Evolutionary conservation across 1,140 invertebrate species (phyloP).

Genomic region (Musca domestica): DNA sequence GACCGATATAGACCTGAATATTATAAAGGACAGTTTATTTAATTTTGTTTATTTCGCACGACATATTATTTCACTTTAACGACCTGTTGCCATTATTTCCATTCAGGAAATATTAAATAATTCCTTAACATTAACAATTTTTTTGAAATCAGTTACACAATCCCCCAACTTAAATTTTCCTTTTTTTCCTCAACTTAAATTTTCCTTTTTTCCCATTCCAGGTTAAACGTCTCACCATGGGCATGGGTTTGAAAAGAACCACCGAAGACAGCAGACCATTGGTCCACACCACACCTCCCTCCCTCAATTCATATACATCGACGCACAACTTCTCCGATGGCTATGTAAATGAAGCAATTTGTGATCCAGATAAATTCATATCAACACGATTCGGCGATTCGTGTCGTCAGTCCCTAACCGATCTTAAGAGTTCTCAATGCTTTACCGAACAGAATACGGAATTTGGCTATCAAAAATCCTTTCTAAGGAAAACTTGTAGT

Average conservation of each 20-base stretch:
- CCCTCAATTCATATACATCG: slow-evolving; percentile 46
- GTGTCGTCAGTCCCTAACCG: slow-evolving; percentile 51
- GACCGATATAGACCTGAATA: no score
- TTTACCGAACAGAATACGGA: slow-evolving; percentile 32
- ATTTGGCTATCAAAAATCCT: slow-evolving; percentile 24
- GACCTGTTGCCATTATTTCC: no score
- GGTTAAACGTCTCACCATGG: slow-evolving; percentile 49
- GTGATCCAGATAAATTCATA: slow-evolving; percentile 58
- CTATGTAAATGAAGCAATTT: slow-evolving; percentile 73
- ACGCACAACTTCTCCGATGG: slow-evolving; percentile 63
- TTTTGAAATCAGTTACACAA: no score
- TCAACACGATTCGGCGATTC: slow-evolving; percentile 54
- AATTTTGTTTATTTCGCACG: no score
- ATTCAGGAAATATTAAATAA: no score
- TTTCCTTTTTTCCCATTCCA: slow-evolving; percentile 27
- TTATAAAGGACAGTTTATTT: no score
- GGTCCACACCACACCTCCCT: slow-evolving; percentile 59
- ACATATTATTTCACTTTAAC: background rate
- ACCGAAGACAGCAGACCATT: slow-evolving; percentile 64
- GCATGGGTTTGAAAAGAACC: slow-evolving; percentile 45
- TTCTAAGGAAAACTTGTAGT: slow-evolving; percentile 50
- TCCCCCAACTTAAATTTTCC: no score
- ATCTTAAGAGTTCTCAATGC: slow-evolving; percentile 20
- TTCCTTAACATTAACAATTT: no score
- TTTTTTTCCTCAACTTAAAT: no score